Evolutionary conservation across 2,797 vertebrate genomes (phyloP), one percentile per base, ranked within the genome.

Genomic region (Limnodromus scolopaceus): DNA sequence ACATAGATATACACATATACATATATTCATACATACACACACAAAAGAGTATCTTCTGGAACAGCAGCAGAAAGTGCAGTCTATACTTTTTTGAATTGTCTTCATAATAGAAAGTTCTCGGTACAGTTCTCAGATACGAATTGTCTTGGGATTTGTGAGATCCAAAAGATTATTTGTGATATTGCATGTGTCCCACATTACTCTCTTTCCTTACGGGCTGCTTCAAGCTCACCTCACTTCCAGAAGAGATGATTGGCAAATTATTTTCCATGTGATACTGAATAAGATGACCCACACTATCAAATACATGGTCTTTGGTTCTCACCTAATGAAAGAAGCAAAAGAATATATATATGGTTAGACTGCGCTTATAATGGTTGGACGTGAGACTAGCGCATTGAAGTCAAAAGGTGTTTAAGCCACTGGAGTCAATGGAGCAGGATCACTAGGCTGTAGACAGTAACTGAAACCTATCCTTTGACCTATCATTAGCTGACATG

Each of bases 191-290:
- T 94, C 92, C 96, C 66, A 61, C 48, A 28, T 92, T 94, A 89
- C 54, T 90, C 11, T 97, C 97, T 95, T 97, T 98, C 61, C 66
- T 98, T 65, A 99, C 98, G 60, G 99, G 99, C 95, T 99, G 98
- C 87, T 98, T 99, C 97, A 99, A 98, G 95, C 97, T 98, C 92
- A 99, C 98, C 98, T 99, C 99, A 16, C 98, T 99, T 98, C 98
- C 99, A 93, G 99, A 99, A 92, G 99, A 99, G 89, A 99, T 94
- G 77, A 99, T 99, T 77, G 99, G 99, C 96, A 98, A 97, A 96
- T 98, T 98, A 87, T 99, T 99, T 97, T 99, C 98, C 99, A 99
- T 98, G 93, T 99, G 99, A 93, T 99, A 99, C 53, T 98, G 98
- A 97, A 99, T 99, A 95, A 99, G 98, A 95, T 99, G 99, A 74